phyloP scores from a whole-genome alignment of 2,797 vertebrate genomes.

The Arnoldichthys spilopterus region DNA sequence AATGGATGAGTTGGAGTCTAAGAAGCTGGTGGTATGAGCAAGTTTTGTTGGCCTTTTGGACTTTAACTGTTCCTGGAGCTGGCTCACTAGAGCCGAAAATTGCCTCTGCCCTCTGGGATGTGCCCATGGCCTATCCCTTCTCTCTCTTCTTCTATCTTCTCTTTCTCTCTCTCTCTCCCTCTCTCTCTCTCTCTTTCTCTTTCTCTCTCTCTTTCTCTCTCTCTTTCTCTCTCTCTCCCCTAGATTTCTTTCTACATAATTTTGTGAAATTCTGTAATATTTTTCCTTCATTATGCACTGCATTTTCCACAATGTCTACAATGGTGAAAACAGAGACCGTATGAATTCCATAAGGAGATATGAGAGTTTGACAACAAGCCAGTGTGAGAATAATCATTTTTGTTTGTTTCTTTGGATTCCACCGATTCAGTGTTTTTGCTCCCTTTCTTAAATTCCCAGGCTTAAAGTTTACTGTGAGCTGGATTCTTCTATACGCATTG shows the following conservation, averaged over 20 bases:
- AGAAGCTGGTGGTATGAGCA: slow-evolving; percentile 50
- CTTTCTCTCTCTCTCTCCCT: slow-evolving; percentile 43
- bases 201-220: slow-evolving; percentile 33
- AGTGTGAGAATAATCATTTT: too few species aligned
- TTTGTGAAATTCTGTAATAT: too few species aligned
- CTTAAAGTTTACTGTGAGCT: too few species aligned
- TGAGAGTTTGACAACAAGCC: too few species aligned
- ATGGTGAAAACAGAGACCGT: too few species aligned
- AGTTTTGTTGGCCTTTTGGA: slow-evolving; percentile 74
- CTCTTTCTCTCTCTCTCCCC: neutral
- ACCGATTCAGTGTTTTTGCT: too few species aligned
- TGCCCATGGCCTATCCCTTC: slow-evolving; percentile 54
- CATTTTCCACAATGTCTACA: too few species aligned
- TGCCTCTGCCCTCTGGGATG: slow-evolving; percentile 73
- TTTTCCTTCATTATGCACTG: too few species aligned
- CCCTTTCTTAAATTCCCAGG: too few species aligned
- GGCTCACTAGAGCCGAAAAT: slow-evolving; percentile 83
- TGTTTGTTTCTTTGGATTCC: too few species aligned
- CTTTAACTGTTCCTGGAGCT: slow-evolving; percentile 67
- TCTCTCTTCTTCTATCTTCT: slow-evolving; percentile 44
- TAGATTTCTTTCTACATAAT: neutral
- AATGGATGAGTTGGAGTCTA: slow-evolving; percentile 68
- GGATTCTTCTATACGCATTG: too few species aligned
- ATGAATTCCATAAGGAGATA: too few species aligned
- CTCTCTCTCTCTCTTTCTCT: slow-evolving; percentile 44